Evolutionary conservation across 2,797 vertebrate species (phyloP).

Genomic region (Eleutherodactylus coqui): DNA sequence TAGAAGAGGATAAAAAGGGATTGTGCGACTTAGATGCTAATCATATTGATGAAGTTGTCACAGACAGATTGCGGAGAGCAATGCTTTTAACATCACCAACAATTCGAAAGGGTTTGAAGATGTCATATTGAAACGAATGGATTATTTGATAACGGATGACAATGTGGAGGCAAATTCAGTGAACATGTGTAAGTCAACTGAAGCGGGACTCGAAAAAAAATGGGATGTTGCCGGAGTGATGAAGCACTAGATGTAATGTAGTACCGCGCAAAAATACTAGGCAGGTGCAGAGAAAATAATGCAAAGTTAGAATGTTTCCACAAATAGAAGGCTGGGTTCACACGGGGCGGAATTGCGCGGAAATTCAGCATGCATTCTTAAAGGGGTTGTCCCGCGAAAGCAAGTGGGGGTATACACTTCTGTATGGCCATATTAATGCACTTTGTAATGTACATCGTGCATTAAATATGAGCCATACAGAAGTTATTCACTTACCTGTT

Average conservation of each 20-base stretch:
- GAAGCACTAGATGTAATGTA: not conserved
- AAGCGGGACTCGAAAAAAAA: not conserved
- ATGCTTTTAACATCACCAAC: conserved; percentile 7
- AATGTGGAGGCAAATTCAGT: not conserved
- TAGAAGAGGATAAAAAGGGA: not conserved
- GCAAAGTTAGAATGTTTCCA: too few relatives aligned
- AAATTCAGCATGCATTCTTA: too few relatives aligned
- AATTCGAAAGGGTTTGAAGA: not conserved
- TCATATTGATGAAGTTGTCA: not conserved
- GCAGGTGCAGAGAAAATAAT: too few relatives aligned
- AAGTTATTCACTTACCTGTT: too few relatives aligned
- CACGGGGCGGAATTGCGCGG: too few relatives aligned
- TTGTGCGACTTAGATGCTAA: conserved; percentile 8
- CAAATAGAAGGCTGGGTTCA: too few relatives aligned
- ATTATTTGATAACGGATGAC: not conserved
- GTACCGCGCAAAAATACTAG: too few relatives aligned
- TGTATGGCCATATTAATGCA: too few relatives aligned
- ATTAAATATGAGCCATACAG: too few relatives aligned
- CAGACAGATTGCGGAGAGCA: conserved; percentile 4
- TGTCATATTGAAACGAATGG: not conserved
- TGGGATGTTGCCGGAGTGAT: not conserved
- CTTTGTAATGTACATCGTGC: too few relatives aligned
- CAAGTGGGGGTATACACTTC: too few relatives aligned
- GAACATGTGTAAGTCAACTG: not conserved
- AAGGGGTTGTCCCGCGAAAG: too few relatives aligned